Conservation (phyloP, 1,140 invertebrate genomes). For the Nephotettix cincticeps region DNA sequence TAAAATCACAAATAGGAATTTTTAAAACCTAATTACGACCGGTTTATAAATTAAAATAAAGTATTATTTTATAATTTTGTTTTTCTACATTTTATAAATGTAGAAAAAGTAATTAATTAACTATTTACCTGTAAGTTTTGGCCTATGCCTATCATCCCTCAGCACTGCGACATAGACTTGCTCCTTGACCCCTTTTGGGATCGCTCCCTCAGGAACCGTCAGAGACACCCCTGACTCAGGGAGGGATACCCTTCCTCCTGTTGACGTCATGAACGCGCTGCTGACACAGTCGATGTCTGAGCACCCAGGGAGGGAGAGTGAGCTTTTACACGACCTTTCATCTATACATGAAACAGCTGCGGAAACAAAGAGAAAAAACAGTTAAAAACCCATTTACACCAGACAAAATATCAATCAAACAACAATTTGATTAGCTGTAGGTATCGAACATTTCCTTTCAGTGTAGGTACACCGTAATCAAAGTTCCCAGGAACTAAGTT, state of each 20-base stretch:
- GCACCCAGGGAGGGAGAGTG: conserved; percentile 38
- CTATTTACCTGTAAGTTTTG: conserved; percentile 69
- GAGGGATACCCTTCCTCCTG: conserved; percentile 77
- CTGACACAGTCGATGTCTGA: conserved; percentile 53
- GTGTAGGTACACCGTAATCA: too few species aligned
- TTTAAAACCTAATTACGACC: too few species aligned
- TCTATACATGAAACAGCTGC: conserved; percentile 17
- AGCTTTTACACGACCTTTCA: not conserved
- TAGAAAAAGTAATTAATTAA: too few species aligned
- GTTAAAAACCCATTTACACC: too few species aligned
- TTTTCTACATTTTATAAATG: too few species aligned
- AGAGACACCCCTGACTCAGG: conserved; percentile 81
- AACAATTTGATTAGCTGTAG: too few species aligned
- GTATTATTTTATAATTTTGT: not conserved
- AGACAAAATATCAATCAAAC: too few species aligned
- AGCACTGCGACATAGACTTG: conserved; percentile 86
- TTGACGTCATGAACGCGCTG: conserved; percentile 61
- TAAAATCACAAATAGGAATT: too few species aligned
- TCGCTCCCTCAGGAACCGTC: conserved; percentile 83
- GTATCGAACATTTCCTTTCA: too few species aligned
- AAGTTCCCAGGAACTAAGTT: too few species aligned
- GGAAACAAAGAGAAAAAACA: too few species aligned
- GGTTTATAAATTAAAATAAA: not conserved
- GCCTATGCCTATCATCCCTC: conserved; percentile 85
- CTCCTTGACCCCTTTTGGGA: conserved; percentile 76